These are phyloP conservation scores for Zonitis immaculata DNA, from an alignment of 2,888 invertebrate genomes.

Conservation along the genomic window DNA sequence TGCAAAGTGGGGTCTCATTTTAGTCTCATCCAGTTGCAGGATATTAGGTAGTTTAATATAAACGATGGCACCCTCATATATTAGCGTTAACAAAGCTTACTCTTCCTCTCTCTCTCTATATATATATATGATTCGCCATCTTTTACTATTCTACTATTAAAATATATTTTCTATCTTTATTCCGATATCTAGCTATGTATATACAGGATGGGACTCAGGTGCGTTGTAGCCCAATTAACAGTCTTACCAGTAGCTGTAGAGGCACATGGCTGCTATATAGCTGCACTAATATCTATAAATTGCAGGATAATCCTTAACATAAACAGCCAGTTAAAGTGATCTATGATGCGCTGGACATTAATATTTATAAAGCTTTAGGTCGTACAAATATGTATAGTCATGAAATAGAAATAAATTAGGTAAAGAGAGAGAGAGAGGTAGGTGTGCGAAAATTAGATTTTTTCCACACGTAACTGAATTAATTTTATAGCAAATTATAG, in stretches of 20 bases:
- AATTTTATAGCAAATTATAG: not conserved
- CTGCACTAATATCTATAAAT: constrained; percentile 47
- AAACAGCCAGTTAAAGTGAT: constrained; percentile 46
- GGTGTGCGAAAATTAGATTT: not conserved
- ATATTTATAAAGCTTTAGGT: constrained; percentile 20
- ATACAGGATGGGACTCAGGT: constrained; percentile 40
- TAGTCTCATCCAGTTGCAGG: constrained; percentile 1
- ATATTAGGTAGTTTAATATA: constrained; percentile 5
- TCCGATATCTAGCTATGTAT: constrained; percentile 4
- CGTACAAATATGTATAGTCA: not conserved
- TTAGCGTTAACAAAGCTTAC: constrained; percentile 20
- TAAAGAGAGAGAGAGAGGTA: constrained; percentile 2
- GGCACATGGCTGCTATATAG: no score
- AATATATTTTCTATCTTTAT: not conserved
- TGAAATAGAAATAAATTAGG: not conserved
- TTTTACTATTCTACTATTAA: not conserved
- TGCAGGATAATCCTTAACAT: constrained; percentile 46
- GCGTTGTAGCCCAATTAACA: constrained; percentile 40
- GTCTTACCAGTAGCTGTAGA: constrained; percentile 34
- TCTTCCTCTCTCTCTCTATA: not conserved
- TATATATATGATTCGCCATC: no score
- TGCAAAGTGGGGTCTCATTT: constrained; percentile 2
- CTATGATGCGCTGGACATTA: constrained; percentile 38
- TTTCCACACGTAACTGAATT: not conserved
- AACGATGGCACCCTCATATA: constrained; percentile 20